A percentile compares a stretch with the other conserved stretches of the same genome.
phyloP scores from a whole-genome alignment of 2,797 vertebrate genomes.

The Catostomus latipinnis region DNA sequence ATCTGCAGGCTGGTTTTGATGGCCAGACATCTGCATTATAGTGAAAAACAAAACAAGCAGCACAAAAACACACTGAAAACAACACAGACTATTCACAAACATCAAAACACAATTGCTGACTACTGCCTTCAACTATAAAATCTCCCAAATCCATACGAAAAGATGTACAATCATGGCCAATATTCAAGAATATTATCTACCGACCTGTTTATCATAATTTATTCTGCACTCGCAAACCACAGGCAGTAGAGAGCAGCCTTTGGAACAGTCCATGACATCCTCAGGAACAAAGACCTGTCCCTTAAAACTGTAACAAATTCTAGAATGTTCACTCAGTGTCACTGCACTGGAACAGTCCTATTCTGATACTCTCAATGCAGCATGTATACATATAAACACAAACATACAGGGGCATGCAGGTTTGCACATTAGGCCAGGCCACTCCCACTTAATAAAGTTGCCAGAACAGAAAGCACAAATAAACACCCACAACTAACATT shows the following conservation, averaged over 20 bases:
- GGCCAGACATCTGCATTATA: constrained; percentile 11
- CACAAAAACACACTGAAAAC: not conserved
- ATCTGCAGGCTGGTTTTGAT: constrained; percentile 26
- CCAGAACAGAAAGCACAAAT: not conserved
- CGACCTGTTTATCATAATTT: constrained; percentile 48
- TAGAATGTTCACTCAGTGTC: not conserved
- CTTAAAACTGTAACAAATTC: constrained; percentile 7
- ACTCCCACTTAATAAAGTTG: constrained; percentile 17
- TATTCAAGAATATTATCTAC: not conserved
- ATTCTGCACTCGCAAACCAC: constrained; percentile 51
- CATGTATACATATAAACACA: constrained; percentile 51
- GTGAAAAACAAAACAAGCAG: constrained; percentile 16
- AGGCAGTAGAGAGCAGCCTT: constrained; percentile 74
- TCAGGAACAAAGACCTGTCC: not conserved
- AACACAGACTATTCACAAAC: no score
- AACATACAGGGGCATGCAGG: constrained; percentile 20
- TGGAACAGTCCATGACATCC: constrained; percentile 47
- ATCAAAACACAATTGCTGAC: not conserved
- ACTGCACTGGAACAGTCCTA: not conserved
- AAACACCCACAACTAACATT: not conserved
- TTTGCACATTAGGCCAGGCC: constrained; percentile 31
- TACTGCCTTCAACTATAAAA: not conserved
- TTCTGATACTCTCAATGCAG: constrained; percentile 20
- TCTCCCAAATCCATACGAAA: not conserved
- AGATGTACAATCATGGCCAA: not conserved